Conservation (phyloP, 2,888 invertebrate species). For the Gibbula magus region DNA sequence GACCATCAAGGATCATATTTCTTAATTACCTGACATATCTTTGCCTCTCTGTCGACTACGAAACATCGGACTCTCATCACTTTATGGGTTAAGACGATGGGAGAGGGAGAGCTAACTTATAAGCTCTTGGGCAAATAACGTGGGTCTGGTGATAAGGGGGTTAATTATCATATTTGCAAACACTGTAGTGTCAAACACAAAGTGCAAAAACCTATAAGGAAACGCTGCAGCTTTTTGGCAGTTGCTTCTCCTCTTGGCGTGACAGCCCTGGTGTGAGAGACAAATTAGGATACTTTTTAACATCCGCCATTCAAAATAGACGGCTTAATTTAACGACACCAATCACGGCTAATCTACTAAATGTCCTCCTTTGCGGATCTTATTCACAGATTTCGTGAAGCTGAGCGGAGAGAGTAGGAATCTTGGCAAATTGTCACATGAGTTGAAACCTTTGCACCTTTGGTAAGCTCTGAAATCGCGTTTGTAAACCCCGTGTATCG, state of each 20-base stretch:
- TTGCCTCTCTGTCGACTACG: not conserved
- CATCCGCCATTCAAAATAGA: not conserved
- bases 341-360: not conserved
- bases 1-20: slow-evolving; percentile 29
- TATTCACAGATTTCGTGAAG: not conserved
- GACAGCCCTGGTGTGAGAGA: not conserved
- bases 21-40: slow-evolving; percentile 34
- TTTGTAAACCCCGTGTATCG: too few relatives aligned
- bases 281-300: not conserved
- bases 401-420: too few relatives aligned
- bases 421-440: too few relatives aligned
- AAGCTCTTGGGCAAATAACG: slow-evolving; percentile 28
- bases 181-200: slow-evolving; percentile 16
- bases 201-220: not conserved
- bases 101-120: slow-evolving; percentile 4
- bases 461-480: too few relatives aligned
- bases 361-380: not conserved
- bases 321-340: not conserved
- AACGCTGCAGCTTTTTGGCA: not conserved
- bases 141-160: slow-evolving; percentile 25
- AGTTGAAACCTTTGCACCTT: too few relatives aligned
- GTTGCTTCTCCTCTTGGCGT: not conserved
- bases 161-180: slow-evolving; percentile 31
- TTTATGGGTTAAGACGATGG: slow-evolving; percentile 5
- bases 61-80: slow-evolving; percentile 9